Percentiles rank a stretch among this genome's conserved stretches.
Conservation (phyloP, 2,113 vertebrate species). For the Pleuronectes platessa region DNA sequence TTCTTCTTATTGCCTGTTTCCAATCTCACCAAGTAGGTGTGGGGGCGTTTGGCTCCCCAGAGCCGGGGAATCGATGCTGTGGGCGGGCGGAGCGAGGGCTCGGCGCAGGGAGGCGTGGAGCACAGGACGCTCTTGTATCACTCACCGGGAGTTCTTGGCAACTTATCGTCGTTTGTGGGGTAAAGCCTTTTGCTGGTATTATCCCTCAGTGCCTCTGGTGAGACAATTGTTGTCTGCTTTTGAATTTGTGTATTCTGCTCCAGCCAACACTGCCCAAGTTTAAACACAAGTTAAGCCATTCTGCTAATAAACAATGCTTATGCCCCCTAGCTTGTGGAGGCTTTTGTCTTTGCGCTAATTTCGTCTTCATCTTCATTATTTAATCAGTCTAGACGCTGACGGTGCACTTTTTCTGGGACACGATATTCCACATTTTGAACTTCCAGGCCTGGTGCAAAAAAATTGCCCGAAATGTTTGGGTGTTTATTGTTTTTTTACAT, state of each 20-base stretch:
- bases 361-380: no score
- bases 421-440: no score
- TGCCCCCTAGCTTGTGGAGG: no score
- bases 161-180: conserved; percentile 53
- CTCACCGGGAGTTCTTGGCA: conserved; percentile 59
- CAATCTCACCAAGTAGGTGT: conserved; percentile 54
- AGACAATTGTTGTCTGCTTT: conserved; percentile 23
- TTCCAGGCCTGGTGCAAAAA: no score
- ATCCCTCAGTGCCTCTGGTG: neutral
- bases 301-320: no score
- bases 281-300: conserved; percentile 8
- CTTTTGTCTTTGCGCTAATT: no score
- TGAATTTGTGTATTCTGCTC: neutral
- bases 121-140: conserved; percentile 51
- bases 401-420: no score
- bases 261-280: neutral
- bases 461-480: no score
- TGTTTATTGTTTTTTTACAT: no score
- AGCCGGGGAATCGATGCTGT: conserved; percentile 61
- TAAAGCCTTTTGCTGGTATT: conserved; percentile 38
- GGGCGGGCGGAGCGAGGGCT: conserved; percentile 57
- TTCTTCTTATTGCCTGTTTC: conserved; percentile 56
- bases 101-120: conserved; percentile 35
- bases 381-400: no score
- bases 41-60: conserved; percentile 62